Base-by-base conservation (phyloP, 2,113 vertebrate species). In the Himantopus leucocephalus region DNA sequence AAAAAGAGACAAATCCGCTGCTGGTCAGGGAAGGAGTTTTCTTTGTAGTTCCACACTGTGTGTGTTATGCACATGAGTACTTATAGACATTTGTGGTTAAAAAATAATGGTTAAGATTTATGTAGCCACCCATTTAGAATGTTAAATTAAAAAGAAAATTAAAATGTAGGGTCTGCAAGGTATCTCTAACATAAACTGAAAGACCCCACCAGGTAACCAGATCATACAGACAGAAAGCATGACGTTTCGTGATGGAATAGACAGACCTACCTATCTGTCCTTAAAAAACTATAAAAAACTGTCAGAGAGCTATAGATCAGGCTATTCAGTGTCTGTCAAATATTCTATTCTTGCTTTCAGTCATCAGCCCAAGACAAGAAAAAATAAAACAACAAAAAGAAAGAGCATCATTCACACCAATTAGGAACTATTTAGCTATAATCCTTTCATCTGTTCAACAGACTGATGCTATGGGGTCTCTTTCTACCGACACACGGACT, bases 11-110 rank as follows among this genome's bases (percentile, higher is more conserved):
- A 76, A 53, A 66, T 70, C 13, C 8, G 45, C 24, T 3, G 0
- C 10, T 34, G 5, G 12, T 63, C 12, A 23, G 15, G 18, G 9
- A 68, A 6, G 4, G 5, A 68, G 9, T 8, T 6, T 2, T 67
- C 64, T 5, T 0, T 29, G 9, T 29, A 41, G 9, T 58, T 74
- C 10, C 30, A 66, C 17, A 22, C 2, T 21, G 3, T 0, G 0
- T 18, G 6, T 32, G 6, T 39, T n/a, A 14, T 3, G 1, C 8
- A 3, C 8, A 21, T 24, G 23, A 76, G 16, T 73, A 58, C 7
- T 60, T 92, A 88, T 50, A 45, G 14, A 70, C 3, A 66, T 60
- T 82, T 60, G 37, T 21, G 9, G 4, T 56, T 59, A 56, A 56
- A 72, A 88, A 64, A 4, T 32, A 82, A 15, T 17, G 5, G 8